Conservation (phyloP, 2,797 vertebrate genomes). For the Hippocampus kuda region DNA sequence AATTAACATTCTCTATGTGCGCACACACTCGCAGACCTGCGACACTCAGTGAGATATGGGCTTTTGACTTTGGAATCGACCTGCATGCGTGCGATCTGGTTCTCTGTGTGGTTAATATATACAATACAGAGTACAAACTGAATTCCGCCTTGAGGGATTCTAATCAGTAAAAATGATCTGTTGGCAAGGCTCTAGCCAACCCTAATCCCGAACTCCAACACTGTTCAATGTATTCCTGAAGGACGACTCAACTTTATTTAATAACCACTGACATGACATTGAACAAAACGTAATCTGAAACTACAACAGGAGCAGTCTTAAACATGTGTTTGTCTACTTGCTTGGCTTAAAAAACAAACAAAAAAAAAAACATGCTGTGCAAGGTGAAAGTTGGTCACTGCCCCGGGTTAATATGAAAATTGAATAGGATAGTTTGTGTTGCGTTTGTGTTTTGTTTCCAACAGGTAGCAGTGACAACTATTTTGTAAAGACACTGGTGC, state of each 20-base stretch:
- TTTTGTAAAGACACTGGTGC: too few relatives aligned
- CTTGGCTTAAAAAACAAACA: too few relatives aligned
- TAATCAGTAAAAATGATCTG: not conserved
- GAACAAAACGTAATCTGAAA: not conserved
- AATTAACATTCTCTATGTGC: too few relatives aligned
- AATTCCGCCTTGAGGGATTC: not conserved
- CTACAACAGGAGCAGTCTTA: not conserved
- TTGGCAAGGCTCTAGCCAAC: not conserved
- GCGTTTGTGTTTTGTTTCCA: too few relatives aligned
- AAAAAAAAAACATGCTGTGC: too few relatives aligned
- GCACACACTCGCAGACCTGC: too few relatives aligned
- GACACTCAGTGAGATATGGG: too few relatives aligned
- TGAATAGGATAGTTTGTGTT: too few relatives aligned
- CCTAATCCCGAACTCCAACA: too few relatives aligned
- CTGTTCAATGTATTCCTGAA: not conserved
- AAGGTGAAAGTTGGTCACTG: not conserved
- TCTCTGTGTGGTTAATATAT: not conserved
- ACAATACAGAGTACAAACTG: not conserved
- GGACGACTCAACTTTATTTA: not conserved
- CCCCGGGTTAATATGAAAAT: too few relatives aligned
- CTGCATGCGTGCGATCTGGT: not conserved
- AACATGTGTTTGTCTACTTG: too few relatives aligned
- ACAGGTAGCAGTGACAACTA: too few relatives aligned
- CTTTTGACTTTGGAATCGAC: not conserved
- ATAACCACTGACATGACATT: not conserved